These are phyloP conservation scores for Philopotamus ludificatus DNA, from an alignment of 1,140 invertebrate species.

Conservation along the genomic window DNA sequence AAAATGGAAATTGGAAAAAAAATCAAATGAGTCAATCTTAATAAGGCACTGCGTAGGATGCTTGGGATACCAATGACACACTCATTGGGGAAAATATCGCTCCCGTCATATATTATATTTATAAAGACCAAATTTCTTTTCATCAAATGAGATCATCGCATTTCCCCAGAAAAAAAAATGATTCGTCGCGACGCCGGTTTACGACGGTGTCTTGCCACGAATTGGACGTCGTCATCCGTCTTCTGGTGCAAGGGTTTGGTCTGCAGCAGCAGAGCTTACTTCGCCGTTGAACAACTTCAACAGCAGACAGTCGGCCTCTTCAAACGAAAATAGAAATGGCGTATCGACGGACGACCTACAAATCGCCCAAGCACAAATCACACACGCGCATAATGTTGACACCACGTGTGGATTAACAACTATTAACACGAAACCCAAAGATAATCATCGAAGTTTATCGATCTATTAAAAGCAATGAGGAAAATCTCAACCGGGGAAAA, in stretches of 20 bases:
- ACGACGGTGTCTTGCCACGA: not conserved
- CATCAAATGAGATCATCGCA: too few relatives aligned
- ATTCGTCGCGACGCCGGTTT: too few relatives aligned
- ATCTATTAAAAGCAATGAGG: too few relatives aligned
- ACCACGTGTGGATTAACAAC: not conserved
- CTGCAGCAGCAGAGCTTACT: not conserved
- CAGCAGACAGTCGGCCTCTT: constrained; percentile 6
- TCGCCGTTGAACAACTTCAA: not conserved
- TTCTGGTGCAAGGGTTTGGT: not conserved
- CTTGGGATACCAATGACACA: too few relatives aligned
- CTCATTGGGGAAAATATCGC: too few relatives aligned
- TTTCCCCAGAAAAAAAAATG: too few relatives aligned
- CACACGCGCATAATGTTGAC: not conserved
- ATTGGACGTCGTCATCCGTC: not conserved
- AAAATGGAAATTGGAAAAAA: too few relatives aligned
- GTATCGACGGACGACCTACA: constrained; percentile 19
- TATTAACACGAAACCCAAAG: not conserved
- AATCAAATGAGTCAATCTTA: too few relatives aligned
- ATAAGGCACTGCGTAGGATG: too few relatives aligned
- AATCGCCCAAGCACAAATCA: constrained; percentile 9
- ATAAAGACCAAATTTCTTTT: too few relatives aligned
- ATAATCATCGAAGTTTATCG: too few relatives aligned
- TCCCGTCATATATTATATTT: too few relatives aligned
- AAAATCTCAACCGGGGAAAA: not conserved
- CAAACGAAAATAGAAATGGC: constrained; percentile 18